phyloP scores from a whole-genome alignment of 2,888 invertebrate genomes.

The Harpalus rufipes region DNA sequence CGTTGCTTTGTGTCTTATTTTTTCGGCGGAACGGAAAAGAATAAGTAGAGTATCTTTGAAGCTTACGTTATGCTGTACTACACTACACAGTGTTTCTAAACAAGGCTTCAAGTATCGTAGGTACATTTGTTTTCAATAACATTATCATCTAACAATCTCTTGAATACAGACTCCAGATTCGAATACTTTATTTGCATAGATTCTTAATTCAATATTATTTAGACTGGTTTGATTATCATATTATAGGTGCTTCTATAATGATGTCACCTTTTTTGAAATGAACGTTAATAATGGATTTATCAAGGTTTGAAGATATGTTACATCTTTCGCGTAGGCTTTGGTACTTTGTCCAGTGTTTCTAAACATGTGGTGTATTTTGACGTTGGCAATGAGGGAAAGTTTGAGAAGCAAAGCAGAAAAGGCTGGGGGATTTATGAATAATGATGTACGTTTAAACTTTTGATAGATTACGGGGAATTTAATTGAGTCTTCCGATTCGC shows the following conservation, averaged over 20 bases:
- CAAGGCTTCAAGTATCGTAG: neutral
- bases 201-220: neutral
- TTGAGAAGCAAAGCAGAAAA: constrained; percentile 6
- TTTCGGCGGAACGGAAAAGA: constrained; percentile 37
- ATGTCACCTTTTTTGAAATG: no score
- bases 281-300: no score
- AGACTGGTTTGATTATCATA: no score
- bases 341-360: neutral
- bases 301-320: no score
- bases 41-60: constrained; percentile 46
- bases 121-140: no score
- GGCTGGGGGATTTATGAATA: constrained; percentile 40
- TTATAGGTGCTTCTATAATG: no score
- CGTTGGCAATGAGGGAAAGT: neutral
- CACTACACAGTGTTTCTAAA: neutral
- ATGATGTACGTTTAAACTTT: constrained; percentile 54
- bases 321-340: neutral
- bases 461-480: constrained; percentile 51
- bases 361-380: neutral
- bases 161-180: no score
- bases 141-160: no score
- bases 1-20: constrained; percentile 45
- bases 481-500: constrained; percentile 52
- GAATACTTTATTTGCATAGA: neutral
- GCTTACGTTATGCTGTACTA: constrained; percentile 34